A percentile compares a stretch with the other conserved stretches of the same genome.
Conservation (phyloP, 1,140 invertebrate species). For the Danaus melanippus region DNA sequence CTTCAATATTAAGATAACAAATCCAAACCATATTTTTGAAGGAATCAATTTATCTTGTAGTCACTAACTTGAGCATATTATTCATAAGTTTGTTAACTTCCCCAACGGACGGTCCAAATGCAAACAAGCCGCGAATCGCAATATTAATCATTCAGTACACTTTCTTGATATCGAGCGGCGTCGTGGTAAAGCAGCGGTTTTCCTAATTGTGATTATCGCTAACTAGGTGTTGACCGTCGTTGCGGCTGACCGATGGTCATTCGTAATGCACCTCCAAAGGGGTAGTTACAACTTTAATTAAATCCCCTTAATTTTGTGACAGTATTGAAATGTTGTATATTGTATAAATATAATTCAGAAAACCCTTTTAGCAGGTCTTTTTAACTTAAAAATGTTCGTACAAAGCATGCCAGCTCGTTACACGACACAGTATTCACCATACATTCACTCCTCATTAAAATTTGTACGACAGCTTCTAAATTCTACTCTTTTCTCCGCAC, state of each 20-base stretch:
- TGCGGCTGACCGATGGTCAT: constrained; percentile 38
- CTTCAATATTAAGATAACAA: constrained; percentile 14
- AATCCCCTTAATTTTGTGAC: constrained; percentile 3
- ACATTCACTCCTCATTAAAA: constrained; percentile 67
- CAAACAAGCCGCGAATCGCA: constrained; percentile 55
- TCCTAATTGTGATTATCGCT: constrained; percentile 58
- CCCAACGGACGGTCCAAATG: constrained; percentile 40
- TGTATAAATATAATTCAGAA: constrained; percentile 12
- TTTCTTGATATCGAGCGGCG: constrained; percentile 52
- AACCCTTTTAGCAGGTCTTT: no score
- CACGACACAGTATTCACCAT: constrained; percentile 51
- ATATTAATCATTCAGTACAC: constrained; percentile 61
- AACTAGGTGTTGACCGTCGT: constrained; percentile 46
- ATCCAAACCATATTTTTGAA: constrained; percentile 31
- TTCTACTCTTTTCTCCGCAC: constrained; percentile 71
- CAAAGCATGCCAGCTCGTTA: constrained; percentile 43
- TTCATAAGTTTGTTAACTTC: constrained; percentile 62
- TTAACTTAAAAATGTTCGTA: constrained; percentile 35
- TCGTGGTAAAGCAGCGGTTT: constrained; percentile 57
- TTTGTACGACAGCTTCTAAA: constrained; percentile 70
- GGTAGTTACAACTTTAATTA: constrained; percentile 27
- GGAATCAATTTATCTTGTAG: constrained; percentile 48
- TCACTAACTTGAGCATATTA: constrained; percentile 46
- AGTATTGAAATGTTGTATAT: constrained; percentile 11
- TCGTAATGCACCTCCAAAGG: constrained; percentile 39